Evolutionary conservation across 2,113 vertebrate genomes (phyloP).

Genomic region (Meleagris gallopavo): DNA sequence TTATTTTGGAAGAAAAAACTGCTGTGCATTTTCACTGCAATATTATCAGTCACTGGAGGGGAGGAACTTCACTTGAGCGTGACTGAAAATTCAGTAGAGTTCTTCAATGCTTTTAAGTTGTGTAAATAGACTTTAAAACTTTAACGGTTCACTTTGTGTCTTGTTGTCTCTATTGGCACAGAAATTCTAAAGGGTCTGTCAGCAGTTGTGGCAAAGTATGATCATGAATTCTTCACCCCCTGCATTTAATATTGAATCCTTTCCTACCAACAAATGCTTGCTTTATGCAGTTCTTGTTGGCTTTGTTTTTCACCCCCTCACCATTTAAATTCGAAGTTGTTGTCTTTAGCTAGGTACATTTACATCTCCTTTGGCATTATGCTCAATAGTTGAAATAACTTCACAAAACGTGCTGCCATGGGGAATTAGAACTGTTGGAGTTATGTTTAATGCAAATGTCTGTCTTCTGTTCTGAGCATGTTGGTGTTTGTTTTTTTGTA

Average conservation of each 20-base stretch:
- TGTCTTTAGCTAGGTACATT: background rate
- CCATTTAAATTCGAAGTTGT: background rate
- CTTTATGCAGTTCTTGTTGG: background rate
- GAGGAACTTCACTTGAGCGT: background rate
- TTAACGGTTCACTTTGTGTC: conserved; percentile 9
- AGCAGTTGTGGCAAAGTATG: background rate
- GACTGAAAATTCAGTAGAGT: background rate
- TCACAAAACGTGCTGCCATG: background rate
- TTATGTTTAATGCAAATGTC: background rate
- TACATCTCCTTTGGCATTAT: background rate
- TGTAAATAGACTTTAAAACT: conserved; percentile 13
- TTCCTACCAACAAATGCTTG: background rate
- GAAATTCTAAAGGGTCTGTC: background rate
- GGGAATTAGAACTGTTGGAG: background rate
- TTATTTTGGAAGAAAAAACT: background rate
- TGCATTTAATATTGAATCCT: background rate
- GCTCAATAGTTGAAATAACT: background rate
- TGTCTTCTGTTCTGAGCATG: background rate
- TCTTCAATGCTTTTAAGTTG: conserved; percentile 4
- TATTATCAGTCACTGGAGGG: background rate
- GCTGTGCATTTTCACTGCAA: background rate
- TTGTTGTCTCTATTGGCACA: background rate
- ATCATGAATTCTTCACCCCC: background rate
- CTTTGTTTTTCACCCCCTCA: background rate
- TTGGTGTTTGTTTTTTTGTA: conserved; percentile 71